phyloP scores from a whole-genome alignment of 2,113 vertebrate species.

The Tragulus kanchil region DNA sequence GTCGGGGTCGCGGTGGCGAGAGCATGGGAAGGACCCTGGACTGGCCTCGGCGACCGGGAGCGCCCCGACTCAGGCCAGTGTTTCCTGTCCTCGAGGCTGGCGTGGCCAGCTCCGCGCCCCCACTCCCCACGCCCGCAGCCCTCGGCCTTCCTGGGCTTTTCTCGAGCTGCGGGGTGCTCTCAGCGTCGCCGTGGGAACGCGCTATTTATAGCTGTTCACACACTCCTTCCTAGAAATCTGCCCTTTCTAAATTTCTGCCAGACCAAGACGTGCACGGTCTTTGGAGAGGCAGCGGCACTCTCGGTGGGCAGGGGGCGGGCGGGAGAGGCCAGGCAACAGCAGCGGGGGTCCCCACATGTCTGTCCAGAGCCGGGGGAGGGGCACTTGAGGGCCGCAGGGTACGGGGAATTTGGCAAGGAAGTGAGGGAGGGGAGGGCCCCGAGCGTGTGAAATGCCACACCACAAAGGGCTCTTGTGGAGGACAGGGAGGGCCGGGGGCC shows the following conservation, averaged over 20 bases:
- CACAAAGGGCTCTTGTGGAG: neutral
- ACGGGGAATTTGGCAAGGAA: conserved; percentile 16
- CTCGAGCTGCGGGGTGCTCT: accelerated
- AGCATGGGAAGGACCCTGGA: accelerated
- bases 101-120: accelerated
- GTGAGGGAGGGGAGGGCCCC: neutral
- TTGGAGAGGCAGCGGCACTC: accelerated
- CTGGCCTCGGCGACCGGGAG: accelerated
- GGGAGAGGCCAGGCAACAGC: neutral
- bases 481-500: neutral
- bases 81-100: accelerated
- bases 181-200: accelerated
- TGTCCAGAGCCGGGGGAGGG: neutral
- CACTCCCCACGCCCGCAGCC: accelerated
- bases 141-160: accelerated
- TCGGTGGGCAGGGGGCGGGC: accelerated
- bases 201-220: neutral
- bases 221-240: neutral
- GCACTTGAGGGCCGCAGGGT: accelerated
- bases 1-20: too few species aligned
- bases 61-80: accelerated
- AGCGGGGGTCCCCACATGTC: neutral
- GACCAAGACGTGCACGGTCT: accelerated
- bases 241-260: neutral
- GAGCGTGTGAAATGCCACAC: neutral